Conservation (phyloP, 2,888 invertebrate species). For the Papilio protenor region DNA sequence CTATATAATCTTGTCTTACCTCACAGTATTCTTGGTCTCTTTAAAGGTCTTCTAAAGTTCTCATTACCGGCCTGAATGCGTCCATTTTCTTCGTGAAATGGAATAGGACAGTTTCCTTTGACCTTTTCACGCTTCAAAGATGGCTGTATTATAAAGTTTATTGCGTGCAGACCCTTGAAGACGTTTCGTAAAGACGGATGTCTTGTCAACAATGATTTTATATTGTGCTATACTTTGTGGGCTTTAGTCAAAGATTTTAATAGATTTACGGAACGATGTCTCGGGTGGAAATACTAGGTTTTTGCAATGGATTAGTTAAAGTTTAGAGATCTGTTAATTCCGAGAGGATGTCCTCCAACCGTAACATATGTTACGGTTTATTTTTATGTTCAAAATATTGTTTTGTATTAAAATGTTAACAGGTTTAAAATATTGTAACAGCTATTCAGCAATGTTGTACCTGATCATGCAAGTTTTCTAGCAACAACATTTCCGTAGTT, state of each 20-base stretch:
- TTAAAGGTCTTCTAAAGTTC: conserved; percentile 53
- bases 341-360: no score
- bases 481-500: neutral
- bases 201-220: conserved; percentile 19
- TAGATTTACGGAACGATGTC: neutral
- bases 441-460: neutral
- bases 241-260: neutral
- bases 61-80: conserved; percentile 77
- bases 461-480: neutral
- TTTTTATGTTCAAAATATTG: no score
- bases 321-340: no score
- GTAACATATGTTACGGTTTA: neutral
- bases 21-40: conserved; percentile 9
- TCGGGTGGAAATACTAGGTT: neutral
- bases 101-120: conserved; percentile 68
- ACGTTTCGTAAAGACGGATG: conserved; percentile 32
- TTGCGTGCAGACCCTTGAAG: conserved; percentile 20
- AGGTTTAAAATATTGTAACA: neutral
- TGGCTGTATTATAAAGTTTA: conserved; percentile 43
- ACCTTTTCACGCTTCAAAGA: conserved; percentile 67
- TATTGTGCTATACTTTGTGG: neutral
- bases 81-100: conserved; percentile 70
- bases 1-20: neutral
- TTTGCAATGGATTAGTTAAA: no score
- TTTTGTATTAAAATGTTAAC: neutral